A percentile compares a stretch with the other conserved stretches of the same genome.
Conservation (phyloP, 2,797 vertebrate genomes). For the Chlorospingus semifuscus region DNA sequence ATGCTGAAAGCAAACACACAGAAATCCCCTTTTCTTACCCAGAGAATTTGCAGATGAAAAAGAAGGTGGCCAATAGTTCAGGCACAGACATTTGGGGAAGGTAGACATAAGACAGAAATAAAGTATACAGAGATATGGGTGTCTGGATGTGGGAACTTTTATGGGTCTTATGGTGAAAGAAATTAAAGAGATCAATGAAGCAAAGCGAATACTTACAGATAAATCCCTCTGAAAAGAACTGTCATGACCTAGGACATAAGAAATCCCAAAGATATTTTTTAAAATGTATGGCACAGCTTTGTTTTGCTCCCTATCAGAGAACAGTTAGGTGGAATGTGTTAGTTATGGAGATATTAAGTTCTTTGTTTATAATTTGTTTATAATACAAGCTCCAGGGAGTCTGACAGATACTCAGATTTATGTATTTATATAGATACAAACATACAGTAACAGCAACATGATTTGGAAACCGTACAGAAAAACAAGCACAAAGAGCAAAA, state of each 20-base stretch:
- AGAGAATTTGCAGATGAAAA: neutral
- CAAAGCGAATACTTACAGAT: neutral
- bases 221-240: neutral
- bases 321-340: neutral
- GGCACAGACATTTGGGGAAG: neutral
- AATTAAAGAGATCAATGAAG: neutral
- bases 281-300: neutral
- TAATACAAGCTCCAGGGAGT: neutral
- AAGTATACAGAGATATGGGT: neutral
- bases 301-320: neutral
- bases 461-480: neutral
- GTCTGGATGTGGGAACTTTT: neutral
- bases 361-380: neutral
- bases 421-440: neutral
- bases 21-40: neutral
- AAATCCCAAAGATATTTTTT: neutral
- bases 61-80: neutral
- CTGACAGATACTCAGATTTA: neutral
- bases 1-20: neutral
- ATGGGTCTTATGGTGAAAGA: neutral
- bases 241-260: fast-evolving
- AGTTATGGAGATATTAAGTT: neutral
- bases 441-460: neutral
- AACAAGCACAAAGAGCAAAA: neutral
- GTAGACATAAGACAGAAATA: neutral